Base-by-base conservation (phyloP, 1,140 invertebrate genomes). In the Diuraphis noxia region DNA sequence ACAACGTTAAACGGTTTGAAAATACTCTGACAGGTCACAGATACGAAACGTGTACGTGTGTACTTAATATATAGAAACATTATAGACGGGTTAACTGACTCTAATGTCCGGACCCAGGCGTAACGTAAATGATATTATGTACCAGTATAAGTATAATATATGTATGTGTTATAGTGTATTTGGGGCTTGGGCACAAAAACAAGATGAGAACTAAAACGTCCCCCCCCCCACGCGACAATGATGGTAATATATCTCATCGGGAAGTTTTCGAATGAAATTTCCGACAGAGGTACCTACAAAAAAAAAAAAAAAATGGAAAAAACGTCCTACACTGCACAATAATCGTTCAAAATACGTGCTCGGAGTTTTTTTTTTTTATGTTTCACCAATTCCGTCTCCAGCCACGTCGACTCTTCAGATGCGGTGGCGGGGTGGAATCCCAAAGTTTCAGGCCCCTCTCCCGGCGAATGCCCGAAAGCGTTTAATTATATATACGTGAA, bases 201-300 rank as follows among this genome's bases (percentile, higher is more conserved):
- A 63, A 36, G 49, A 63, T 36, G 13, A 63, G 36, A 63, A 88
- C 86, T 88, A 63, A 56, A 88, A 88, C 52, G 52, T 6, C 13
- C 23, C 30, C 25, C 30, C 52, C 30, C 9, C 38, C 25, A 19
- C 2, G 19, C 34, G 36, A 79, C 30, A 79, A 25, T 81, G 21
- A 13, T 40, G 6, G 41, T 90, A 90, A 90, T 72, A 72, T n/a
- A 72, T 90, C 46, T 19, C 41, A 36, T 90, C 41, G 41, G 34
- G 36, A 91, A 91, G 43, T 91, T 91, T 91, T 91, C 77, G 77
- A 91, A 91, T 81, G n/a, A 91, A 91, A 82, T 91, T 82, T 46
- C 63, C 41, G 30, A 77, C 88, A 3, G 38, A 82, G 23, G 40
- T 6, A 82, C 23, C 30, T n/a, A 40, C 25, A 25, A 79, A 79